Base-by-base conservation (phyloP, 53 echinoderm and acorn worm species). In the Zoroaster sp. region DNA sequence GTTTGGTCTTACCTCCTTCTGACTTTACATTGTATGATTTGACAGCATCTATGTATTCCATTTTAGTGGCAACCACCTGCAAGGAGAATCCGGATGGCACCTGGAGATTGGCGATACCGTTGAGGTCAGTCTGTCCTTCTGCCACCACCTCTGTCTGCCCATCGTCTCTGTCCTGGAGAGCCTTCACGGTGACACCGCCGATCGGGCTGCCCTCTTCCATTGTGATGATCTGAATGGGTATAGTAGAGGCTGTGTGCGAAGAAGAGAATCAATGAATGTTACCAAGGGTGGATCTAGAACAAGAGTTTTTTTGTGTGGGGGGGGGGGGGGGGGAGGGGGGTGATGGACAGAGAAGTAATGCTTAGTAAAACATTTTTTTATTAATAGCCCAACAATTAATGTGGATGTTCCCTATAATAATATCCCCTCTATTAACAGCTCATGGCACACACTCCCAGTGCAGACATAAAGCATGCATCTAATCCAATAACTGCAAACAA, bases 51-150 rank as follows among this genome's bases (percentile, higher is more conserved):
- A 93, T 63, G 43, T 76, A 93, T 32, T 75, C 65, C 0, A 49
- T 59, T 49, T 95, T 93, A 13, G 66, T 44, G 3, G 88, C 95
- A 3, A 78, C 78, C 3, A 95, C 40, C 30, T 91, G 85, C 65
- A 95, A n/a, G 9, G 39, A 18, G 31, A 78, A 35, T 53, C 39
- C 88, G 21, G 55, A 72, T 25, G 95, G 95, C 4, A 83, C 86
- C n/a, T 69, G 21, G 18, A 95, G 36, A 11, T 44, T 69, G 7
- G 89, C 95, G 20, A 93, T 43, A 6, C 95, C 95, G 40, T 93
- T 79, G 4, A 51, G 47, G 6, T 83, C 86, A 2, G 93, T 93
- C 20, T 21, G 20, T 4, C 36, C 88, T 77, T 59, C 83, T 28
- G 89, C 75, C 33, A 77, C 59, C 39, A 70, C 63, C 72, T 83